Conservation (phyloP, 2,113 vertebrate genomes). For the Cepphus grylle region DNA sequence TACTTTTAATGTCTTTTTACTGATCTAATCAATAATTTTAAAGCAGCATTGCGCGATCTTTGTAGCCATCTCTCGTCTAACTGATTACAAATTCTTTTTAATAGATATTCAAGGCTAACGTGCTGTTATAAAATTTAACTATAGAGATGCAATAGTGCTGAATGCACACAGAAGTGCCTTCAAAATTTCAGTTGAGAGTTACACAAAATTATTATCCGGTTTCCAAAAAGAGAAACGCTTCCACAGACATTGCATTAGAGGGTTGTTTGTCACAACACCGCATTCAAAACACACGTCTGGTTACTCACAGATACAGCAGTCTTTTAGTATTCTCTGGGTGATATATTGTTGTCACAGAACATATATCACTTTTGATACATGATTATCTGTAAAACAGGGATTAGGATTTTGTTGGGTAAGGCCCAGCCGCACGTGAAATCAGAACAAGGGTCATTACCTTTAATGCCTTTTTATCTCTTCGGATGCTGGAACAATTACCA, state of each 20-base stretch:
- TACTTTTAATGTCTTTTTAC: constrained; percentile 28
- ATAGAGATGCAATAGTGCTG: neutral
- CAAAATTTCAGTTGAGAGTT: neutral
- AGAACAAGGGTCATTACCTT: constrained; percentile 49
- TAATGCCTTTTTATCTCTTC: constrained; percentile 47
- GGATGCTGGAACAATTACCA: neutral
- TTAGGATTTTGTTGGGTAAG: constrained; percentile 43
- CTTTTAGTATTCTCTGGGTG: neutral
- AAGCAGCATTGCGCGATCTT: neutral
- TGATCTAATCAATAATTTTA: constrained; percentile 38
- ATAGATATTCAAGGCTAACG: neutral
- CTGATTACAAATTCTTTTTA: neutral
- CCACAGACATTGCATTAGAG: neutral
- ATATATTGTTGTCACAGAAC: constrained; percentile 29
- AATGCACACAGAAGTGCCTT: neutral
- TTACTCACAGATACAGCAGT: neutral
- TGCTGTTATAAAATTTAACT: neutral
- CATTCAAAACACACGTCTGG: neutral
- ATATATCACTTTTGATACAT: constrained; percentile 46
- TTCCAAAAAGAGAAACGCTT: neutral
- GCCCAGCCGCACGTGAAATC: constrained; percentile 30
- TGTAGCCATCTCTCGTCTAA: neutral
- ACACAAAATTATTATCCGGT: neutral
- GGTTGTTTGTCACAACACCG: neutral
- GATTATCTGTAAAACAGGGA: constrained; percentile 32